Conservation (phyloP, 2,797 vertebrate genomes). For the Hyperoplus immaculatus region DNA sequence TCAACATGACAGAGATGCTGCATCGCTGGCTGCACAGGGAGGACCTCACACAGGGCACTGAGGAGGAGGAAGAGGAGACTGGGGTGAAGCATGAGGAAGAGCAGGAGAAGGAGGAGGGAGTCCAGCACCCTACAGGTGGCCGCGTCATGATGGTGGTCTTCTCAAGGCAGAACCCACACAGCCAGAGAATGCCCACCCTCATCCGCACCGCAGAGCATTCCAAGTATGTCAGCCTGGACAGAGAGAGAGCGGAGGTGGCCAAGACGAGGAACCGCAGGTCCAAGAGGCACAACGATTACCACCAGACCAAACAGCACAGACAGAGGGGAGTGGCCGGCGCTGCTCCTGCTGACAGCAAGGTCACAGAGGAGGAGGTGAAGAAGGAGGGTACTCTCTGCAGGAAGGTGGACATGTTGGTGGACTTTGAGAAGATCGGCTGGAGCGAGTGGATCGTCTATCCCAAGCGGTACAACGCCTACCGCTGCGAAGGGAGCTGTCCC, state of each 20-base stretch:
- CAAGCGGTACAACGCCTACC: conserved; percentile 90
- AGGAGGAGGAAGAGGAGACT: background rate
- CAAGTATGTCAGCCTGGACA: conserved; percentile 85
- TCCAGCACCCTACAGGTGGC: conserved; percentile 63
- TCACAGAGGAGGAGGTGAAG: conserved; percentile 33
- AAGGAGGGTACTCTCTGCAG: conserved; percentile 80
- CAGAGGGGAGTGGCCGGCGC: background rate
- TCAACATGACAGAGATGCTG: conserved; percentile 87
- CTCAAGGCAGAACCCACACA: conserved; percentile 73
- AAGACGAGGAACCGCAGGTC: conserved; percentile 33
- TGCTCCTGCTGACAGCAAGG: background rate
- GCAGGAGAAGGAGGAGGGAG: conserved; percentile 15
- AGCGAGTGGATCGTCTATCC: conserved; percentile 91
- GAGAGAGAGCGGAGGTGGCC: conserved; percentile 2
- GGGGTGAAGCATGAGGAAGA: background rate
- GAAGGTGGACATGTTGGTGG: conserved; percentile 90
- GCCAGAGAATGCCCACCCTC: conserved; percentile 78
- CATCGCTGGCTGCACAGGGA: conserved; percentile 82
- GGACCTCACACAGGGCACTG: accelerated
- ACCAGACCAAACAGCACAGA: conserved; percentile 69
- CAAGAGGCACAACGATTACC: conserved; percentile 78
- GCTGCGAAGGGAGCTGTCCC: conserved; percentile 90
- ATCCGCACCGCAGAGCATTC: conserved; percentile 89
- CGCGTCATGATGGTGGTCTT: conserved; percentile 90
- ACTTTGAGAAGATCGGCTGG: conserved; percentile 91